These are phyloP conservation scores for Lycaena phlaeas DNA, from an alignment of 2,888 invertebrate species.

Conservation along the genomic window DNA sequence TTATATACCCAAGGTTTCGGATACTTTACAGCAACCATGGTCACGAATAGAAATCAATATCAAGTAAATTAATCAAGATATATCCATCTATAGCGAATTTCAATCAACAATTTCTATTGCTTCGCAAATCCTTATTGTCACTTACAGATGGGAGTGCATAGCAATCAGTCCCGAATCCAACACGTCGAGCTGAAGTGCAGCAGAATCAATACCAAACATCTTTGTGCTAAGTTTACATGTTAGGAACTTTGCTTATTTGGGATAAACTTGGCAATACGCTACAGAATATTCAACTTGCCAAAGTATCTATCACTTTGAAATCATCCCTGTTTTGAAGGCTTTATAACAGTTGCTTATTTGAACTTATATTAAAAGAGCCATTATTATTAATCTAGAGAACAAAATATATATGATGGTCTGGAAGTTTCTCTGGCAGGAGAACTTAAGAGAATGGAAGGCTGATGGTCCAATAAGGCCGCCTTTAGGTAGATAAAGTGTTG, in stretches of 20 bases:
- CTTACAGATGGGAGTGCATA: constrained; percentile 6
- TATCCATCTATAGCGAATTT: no score
- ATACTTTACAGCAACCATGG: no score
- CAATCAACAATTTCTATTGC: background rate
- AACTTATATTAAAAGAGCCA: no score
- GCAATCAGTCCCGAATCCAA: constrained; percentile 10
- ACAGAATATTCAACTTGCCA: background rate
- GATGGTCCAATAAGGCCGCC: no score
- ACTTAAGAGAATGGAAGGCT: no score
- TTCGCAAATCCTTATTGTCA: constrained; percentile 3
- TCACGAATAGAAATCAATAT: no score
- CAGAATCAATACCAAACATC: constrained; percentile 13
- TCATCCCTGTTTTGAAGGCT: background rate
- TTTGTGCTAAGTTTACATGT: constrained; percentile 12
- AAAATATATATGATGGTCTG: no score
- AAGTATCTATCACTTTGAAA: background rate
- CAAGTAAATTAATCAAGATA: no score
- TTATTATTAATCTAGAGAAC: no score
- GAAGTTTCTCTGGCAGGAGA: no score
- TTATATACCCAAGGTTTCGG: no score
- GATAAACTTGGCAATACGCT: background rate
- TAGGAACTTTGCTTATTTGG: constrained; percentile 10
- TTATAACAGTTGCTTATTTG: background rate
- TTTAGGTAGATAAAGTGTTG: no score
- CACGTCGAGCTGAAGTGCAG: background rate